These are phyloP conservation scores for Hafferia zeledoni DNA, from an alignment of 2,797 vertebrate species.

Conservation along the genomic window DNA sequence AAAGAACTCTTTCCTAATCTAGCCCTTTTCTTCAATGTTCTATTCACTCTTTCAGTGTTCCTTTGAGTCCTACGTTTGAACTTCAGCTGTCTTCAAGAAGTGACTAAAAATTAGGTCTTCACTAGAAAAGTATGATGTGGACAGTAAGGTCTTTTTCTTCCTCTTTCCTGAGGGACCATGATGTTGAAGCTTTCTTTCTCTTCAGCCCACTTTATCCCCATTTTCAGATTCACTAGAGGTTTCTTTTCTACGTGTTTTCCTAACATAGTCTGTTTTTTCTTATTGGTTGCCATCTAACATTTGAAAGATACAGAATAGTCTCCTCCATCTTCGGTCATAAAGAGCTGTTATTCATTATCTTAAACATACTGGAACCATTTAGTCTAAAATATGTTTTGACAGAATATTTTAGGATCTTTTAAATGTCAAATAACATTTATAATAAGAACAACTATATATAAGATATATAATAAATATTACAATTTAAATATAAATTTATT, in stretches of 20 bases:
- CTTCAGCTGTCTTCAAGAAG: not conserved
- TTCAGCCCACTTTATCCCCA: not conserved
- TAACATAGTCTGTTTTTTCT: not conserved
- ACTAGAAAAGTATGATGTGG: not conserved
- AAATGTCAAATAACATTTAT: not conserved
- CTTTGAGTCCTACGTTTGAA: not conserved
- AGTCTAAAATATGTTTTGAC: not conserved
- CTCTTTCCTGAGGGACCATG: not conserved
- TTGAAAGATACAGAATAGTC: not conserved
- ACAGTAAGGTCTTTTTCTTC: not conserved
- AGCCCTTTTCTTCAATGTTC: not conserved
- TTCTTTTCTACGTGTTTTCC: not conserved
- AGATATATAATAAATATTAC: not conserved
- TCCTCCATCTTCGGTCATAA: not conserved
- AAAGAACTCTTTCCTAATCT: not conserved
- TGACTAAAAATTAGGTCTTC: not conserved
- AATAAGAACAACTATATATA: not conserved
- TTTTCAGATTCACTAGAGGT: not conserved
- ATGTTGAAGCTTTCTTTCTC: not conserved
- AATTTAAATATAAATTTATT: not conserved
- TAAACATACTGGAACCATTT: not conserved
- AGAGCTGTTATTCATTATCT: not conserved
- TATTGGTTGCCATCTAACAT: not conserved
- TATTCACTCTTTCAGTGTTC: not conserved
- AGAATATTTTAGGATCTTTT: not conserved